Evolutionary conservation across 2,888 invertebrate species (phyloP), one percentile per base, ranked within the genome.

Genomic region (Megalurothrips usitatus): DNA sequence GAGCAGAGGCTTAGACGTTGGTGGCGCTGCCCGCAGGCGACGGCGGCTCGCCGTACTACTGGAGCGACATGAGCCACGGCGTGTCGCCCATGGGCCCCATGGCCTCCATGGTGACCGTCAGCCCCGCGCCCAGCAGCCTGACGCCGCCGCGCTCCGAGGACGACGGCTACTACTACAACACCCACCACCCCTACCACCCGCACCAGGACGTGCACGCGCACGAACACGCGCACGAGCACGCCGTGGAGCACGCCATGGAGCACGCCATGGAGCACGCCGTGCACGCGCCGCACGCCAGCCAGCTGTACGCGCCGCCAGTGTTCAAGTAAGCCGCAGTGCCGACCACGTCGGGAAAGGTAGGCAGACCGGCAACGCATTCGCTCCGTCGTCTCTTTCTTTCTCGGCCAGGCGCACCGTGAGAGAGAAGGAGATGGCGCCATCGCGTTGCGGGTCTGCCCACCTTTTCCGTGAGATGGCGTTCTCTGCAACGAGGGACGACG

Each of bases 261-360:
- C 79, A 82, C 75, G 80, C 79, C 80, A 81, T 81, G 79, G 80
- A 80, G 48, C 68, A 78, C 80, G 52, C 58, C 79, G 79, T 80
- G 17, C 78, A 58, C 23, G 81, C 79, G 23, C 79, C 81, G 17
- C 83, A 84, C 9, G 82, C 83, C 78, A 82, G 83, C 75, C 49
- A 80, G 78, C 58, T 81, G 23, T 47, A 58, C n/a, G 6, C 48
- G 4, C 49, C 47, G 19, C 80, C 80, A 14, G 68, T 75, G 23
- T 75, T 75, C 68, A 75, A 75, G 68, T 75, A 26, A 75, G 68
- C 23, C 23, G 9, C 34, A 6, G 6, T 43, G 34, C 34, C 34
- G 34, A 43, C 3, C 3, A 43, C 6, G 34, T 43, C 6, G 34
- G 34, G 34, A 43, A 43, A 6, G 34, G 34, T 2, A 43, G 34